phyloP scores from a whole-genome alignment of 2,888 invertebrate genomes.

The Pollenia griseotomentosa region DNA sequence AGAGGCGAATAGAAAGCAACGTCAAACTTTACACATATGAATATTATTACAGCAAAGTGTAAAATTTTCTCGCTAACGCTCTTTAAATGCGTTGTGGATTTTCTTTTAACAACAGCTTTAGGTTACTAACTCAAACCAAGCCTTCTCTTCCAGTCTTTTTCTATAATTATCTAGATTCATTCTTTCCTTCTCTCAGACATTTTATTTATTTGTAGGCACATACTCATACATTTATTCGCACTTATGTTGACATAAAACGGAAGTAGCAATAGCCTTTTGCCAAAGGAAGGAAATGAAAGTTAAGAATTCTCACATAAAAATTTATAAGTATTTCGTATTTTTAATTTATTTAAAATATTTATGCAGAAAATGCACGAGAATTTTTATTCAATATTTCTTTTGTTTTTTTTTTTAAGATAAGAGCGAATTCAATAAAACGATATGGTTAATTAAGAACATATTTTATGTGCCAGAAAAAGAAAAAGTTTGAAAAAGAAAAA shows the following conservation, averaged over 20 bases:
- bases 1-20: too few relatives aligned
- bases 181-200: not conserved
- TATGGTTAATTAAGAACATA: not conserved
- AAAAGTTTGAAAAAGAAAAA: not conserved
- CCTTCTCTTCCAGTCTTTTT: not conserved
- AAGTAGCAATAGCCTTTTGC: conserved; percentile 60
- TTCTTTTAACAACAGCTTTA: too few relatives aligned
- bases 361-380: conserved; percentile 16
- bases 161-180: too few relatives aligned
- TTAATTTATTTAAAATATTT: conserved; percentile 29
- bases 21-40: too few relatives aligned
- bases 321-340: conserved; percentile 43
- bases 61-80: too few relatives aligned
- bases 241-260: conserved; percentile 71
- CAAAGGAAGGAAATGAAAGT: conserved; percentile 53
- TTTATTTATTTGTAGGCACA: not conserved
- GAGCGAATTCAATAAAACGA: not conserved
- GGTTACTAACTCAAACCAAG: not conserved
- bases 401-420: not conserved
- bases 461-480: not conserved
- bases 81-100: too few relatives aligned
- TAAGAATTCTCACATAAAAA: conserved; percentile 50
- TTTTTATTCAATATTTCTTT: not conserved
- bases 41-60: too few relatives aligned
- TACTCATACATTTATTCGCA: conserved; percentile 36